These are phyloP conservation scores for Oscarella lobularis DNA, from an alignment of 37 sponge, comb jelly and placozoan species.

Conservation along the genomic window DNA sequence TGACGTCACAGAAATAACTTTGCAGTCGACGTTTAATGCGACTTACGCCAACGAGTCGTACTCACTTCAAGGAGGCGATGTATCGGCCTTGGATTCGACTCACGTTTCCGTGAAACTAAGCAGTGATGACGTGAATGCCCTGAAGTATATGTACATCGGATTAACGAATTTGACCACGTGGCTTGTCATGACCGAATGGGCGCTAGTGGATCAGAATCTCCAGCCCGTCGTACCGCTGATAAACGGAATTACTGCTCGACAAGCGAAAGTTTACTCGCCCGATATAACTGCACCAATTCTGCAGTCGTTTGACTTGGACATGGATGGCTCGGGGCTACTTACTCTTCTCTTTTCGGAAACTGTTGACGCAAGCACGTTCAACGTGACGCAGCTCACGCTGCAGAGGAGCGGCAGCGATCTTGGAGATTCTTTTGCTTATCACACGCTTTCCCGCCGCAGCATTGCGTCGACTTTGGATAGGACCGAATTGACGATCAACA, in stretches of 20 bases:
- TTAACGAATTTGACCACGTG: constrained; percentile 27
- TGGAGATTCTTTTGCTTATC: constrained; percentile 27
- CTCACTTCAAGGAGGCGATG: background rate
- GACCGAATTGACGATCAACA: constrained; percentile 20
- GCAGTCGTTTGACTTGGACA: constrained; percentile 38
- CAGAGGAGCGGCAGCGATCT: constrained; percentile 26
- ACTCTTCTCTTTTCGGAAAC: constrained; percentile 71
- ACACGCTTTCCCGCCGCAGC: constrained; percentile 43
- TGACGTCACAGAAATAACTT: constrained; percentile 49
- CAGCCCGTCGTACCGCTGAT: constrained; percentile 40
- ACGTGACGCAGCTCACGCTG: constrained; percentile 38
- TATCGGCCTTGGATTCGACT: background rate
- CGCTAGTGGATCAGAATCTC: constrained; percentile 51
- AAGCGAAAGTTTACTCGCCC: constrained; percentile 45
- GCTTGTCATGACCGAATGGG: constrained; percentile 46
- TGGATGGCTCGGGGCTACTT: constrained; percentile 40
- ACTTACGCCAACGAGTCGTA: background rate
- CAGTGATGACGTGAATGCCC: background rate
- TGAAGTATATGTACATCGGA: background rate
- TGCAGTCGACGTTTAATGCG: constrained; percentile 10
- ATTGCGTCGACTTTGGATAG: constrained; percentile 21
- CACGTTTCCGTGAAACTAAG: background rate
- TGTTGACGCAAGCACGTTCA: constrained; percentile 36
- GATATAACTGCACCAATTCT: constrained; percentile 70
- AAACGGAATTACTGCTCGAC: constrained; percentile 52